Conservation (phyloP, 2,797 vertebrate genomes). For the Xiphophorus birchmanni region DNA sequence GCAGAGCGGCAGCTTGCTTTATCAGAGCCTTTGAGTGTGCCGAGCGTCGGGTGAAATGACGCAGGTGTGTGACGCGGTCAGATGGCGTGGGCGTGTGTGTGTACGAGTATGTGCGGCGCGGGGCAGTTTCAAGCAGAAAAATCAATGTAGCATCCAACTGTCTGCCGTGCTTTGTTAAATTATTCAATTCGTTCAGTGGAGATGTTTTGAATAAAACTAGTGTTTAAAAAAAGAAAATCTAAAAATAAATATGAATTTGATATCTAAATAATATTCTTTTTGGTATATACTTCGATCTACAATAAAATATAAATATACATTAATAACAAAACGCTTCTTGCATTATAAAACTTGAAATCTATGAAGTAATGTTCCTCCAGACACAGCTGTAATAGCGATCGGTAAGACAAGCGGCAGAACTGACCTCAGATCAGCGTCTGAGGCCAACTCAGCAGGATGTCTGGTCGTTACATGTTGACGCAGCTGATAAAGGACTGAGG, state of each 20-base stretch:
- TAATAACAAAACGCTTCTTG: constrained; percentile 67
- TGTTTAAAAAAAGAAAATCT: constrained; percentile 49
- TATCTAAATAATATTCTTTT: constrained; percentile 71
- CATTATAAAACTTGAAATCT: constrained; percentile 57
- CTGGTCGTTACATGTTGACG: constrained; percentile 28
- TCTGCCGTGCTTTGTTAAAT: constrained; percentile 24
- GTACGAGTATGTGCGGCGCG: constrained; percentile 14
- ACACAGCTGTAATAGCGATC: constrained; percentile 21
- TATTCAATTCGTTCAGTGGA: constrained; percentile 28
- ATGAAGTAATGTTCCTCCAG: constrained; percentile 31
- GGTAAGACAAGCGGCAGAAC: constrained; percentile 33
- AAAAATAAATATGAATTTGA: constrained; percentile 80
- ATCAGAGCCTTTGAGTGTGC: constrained; percentile 20
- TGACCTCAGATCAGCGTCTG: constrained; percentile 47
- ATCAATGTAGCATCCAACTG: constrained; percentile 10
- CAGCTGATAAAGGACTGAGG: constrained; percentile 31
- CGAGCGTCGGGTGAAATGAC: constrained; percentile 25
- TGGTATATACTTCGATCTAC: constrained; percentile 67
- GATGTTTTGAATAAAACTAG: constrained; percentile 46
- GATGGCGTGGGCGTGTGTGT: constrained; percentile 27
- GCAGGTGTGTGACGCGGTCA: not conserved
- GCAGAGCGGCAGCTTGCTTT: constrained; percentile 26
- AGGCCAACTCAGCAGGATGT: constrained; percentile 33
- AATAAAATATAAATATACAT: constrained; percentile 76
- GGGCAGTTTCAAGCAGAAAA: constrained; percentile 5